A percentile compares a stretch with the other conserved stretches of the same genome.
Conservation (phyloP, 2,113 vertebrate species). For the Rostratula benghalensis region DNA sequence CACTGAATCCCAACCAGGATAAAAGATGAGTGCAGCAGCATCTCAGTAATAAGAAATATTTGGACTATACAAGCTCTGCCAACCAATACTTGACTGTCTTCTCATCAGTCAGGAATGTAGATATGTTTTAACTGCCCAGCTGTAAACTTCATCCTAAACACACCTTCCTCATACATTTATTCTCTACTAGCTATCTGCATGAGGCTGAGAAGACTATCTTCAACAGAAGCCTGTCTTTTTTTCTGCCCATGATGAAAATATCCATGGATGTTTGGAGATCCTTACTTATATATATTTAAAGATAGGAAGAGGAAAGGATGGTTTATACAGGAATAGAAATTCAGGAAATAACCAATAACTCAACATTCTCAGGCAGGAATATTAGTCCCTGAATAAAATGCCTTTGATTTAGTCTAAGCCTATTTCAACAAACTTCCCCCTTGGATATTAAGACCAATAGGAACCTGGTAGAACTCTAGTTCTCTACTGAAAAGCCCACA, state of each 20-base stretch:
- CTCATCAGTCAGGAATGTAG: neutral
- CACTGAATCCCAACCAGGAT: neutral
- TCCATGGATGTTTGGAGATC: neutral
- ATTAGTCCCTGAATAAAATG: neutral
- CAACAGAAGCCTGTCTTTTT: neutral
- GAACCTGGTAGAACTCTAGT: neutral
- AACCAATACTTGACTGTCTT: neutral
- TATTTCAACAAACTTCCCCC: neutral
- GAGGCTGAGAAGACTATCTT: neutral
- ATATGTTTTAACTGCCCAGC: neutral
- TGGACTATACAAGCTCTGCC: neutral
- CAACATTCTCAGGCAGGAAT: neutral
- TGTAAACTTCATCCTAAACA: neutral
- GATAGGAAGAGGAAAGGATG: neutral
- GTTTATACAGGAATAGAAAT: neutral
- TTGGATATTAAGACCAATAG: neutral
- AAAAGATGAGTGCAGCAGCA: neutral
- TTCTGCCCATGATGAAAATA: neutral
- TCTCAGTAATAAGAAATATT: neutral
- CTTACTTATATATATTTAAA: neutral
- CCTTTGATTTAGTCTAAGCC: neutral
- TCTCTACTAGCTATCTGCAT: neutral
- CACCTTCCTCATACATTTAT: neutral
- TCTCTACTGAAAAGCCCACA: neutral
- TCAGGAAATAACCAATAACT: neutral